Evolutionary conservation across 2,797 vertebrate genomes (phyloP).

Genomic region (Dendrocincla fuliginosa): DNA sequence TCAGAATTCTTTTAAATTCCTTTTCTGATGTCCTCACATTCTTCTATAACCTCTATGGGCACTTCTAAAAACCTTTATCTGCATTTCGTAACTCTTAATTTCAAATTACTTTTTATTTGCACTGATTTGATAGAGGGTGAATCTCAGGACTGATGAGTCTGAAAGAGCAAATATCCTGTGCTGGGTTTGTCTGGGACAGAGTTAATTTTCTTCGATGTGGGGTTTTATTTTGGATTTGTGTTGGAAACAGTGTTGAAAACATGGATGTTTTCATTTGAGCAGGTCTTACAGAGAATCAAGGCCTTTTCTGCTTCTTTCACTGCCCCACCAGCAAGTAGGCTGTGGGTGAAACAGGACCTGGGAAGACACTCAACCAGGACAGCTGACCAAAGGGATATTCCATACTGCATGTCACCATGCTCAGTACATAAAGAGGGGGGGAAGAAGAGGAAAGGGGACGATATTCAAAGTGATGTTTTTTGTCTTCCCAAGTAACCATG

Average conservation of each 20-base stretch:
- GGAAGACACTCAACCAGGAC: not conserved
- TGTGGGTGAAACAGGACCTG: not conserved
- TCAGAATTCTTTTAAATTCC: not conserved
- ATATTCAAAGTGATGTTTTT: not conserved
- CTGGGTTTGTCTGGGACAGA: not conserved
- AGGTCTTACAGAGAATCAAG: not conserved
- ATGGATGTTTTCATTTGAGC: not conserved
- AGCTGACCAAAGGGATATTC: not conserved
- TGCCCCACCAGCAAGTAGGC: not conserved
- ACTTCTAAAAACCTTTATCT: not conserved
- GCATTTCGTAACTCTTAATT: not conserved
- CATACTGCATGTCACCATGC: no score
- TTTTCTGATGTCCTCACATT: not conserved
- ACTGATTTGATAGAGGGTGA: not conserved
- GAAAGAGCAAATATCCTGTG: not conserved
- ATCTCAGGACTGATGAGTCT: accelerated
- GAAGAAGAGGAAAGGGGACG: not conserved
- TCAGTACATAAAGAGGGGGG: not conserved
- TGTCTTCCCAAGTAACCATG: not conserved
- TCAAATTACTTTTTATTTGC: not conserved
- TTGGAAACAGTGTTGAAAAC: not conserved
- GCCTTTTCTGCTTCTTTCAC: not conserved
- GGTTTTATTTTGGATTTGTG: not conserved
- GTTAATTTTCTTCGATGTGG: not conserved
- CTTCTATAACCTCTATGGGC: not conserved